Evolutionary conservation across 2,113 vertebrate species (phyloP).

Genomic region (Puma concolor): DNA sequence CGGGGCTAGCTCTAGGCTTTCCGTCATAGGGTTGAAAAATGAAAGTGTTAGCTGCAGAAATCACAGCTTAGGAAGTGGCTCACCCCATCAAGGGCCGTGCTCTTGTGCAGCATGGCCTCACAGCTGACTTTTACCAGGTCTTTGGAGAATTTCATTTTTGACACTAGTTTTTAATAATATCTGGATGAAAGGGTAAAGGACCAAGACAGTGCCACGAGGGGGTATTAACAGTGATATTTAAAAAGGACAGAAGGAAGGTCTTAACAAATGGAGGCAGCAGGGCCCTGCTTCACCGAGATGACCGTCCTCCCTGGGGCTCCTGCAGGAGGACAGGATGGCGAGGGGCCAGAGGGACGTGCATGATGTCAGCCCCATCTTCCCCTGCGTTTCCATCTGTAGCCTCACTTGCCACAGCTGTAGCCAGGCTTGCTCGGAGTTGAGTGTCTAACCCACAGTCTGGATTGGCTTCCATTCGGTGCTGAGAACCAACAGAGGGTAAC

Average conservation of each 20-base stretch:
- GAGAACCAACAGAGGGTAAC: background rate
- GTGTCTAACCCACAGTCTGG: background rate
- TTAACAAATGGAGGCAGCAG: slow-evolving; percentile 67
- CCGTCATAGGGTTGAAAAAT: background rate
- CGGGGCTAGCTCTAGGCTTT: background rate
- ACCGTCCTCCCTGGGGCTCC: background rate
- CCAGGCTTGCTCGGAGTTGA: background rate
- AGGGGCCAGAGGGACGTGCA: fast-evolving
- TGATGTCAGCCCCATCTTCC: fast-evolving
- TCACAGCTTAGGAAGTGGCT: background rate
- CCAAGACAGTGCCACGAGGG: slow-evolving; percentile 53
- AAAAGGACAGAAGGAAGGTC: slow-evolving; percentile 72
- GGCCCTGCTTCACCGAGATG: slow-evolving; percentile 54
- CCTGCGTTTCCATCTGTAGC: too few species aligned
- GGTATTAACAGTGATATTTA: slow-evolving; percentile 76
- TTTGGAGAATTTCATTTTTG: slow-evolving; percentile 75
- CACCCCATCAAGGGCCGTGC: fast-evolving
- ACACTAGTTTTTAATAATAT: slow-evolving; percentile 81
- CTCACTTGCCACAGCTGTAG: background rate
- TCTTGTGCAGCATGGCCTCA: background rate
- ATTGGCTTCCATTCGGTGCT: background rate
- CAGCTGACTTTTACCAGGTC: slow-evolving; percentile 73
- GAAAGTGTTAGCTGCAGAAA: background rate
- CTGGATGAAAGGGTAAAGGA: slow-evolving; percentile 78
- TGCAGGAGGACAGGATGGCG: background rate